These are phyloP conservation scores for Ecdyonurus torrentis DNA, from an alignment of 2,888 invertebrate species.

Conservation along the genomic window DNA sequence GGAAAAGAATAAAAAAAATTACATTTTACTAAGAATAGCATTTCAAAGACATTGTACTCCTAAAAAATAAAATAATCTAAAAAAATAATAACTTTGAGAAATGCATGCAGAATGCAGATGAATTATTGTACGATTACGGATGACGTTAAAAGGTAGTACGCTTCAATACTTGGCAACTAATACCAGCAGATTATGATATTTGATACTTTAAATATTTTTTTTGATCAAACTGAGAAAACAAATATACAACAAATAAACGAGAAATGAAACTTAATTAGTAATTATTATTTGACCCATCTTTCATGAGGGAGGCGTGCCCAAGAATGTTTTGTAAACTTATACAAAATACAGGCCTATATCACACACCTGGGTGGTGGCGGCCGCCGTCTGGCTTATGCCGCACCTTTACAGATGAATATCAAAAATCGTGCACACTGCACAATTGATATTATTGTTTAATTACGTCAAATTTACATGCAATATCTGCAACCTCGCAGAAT, in stretches of 20 bases:
- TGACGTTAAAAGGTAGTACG: too few relatives aligned
- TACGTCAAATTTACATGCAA: neutral
- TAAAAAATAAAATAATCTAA: neutral
- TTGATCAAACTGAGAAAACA: too few relatives aligned
- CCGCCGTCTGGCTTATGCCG: neutral
- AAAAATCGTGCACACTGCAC: neutral
- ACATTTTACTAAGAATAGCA: neutral
- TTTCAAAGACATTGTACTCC: neutral
- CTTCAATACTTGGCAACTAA: too few relatives aligned
- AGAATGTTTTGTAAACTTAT: too few relatives aligned
- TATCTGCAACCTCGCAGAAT: neutral
- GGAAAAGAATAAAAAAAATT: neutral
- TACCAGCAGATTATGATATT: too few relatives aligned
- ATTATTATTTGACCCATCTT: too few relatives aligned
- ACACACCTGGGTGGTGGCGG: neutral
- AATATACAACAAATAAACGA: neutral
- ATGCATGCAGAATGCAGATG: neutral
- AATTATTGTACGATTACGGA: too few relatives aligned
- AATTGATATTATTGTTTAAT: neutral
- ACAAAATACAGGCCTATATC: too few relatives aligned
- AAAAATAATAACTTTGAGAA: neutral
- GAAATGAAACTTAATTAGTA: neutral
- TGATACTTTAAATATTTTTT: too few relatives aligned
- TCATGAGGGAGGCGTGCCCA: neutral
- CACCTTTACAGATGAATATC: neutral